phyloP scores from a whole-genome alignment of 2,113 vertebrate species.

The Drymodes brunneopygia region DNA sequence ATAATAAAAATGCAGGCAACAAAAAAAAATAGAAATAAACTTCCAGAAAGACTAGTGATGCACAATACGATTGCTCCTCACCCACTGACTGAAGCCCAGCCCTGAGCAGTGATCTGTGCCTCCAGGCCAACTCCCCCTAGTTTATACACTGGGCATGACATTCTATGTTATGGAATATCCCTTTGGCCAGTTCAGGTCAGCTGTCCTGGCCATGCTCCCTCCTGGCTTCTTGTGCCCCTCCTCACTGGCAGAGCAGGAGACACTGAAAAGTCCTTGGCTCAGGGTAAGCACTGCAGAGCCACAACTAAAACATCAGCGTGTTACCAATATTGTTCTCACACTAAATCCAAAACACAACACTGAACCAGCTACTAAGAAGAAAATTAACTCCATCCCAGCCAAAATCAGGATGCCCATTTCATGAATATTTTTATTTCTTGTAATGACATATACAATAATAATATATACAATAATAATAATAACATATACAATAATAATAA shows the following conservation, averaged over 20 bases:
- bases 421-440: neutral
- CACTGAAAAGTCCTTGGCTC: neutral
- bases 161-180: neutral
- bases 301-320: neutral
- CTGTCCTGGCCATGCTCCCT: neutral
- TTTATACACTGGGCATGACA: neutral
- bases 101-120: neutral
- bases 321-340: neutral
- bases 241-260: neutral
- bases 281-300: neutral
- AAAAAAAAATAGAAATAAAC: neutral
- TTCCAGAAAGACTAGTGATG: neutral
- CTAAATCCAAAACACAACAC: neutral
- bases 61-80: neutral
- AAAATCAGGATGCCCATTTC: neutral
- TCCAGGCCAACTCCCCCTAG: neutral
- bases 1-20: fast-evolving
- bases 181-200: neutral
- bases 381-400: neutral
- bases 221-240: neutral
- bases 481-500: too few species aligned
- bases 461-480: too few species aligned
- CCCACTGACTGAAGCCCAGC: neutral
- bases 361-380: neutral
- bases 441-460: too few species aligned